Percentiles rank a stretch among this genome's conserved stretches.
phyloP scores from a whole-genome alignment of 2,797 vertebrate species.

The Amphiprion clarkii region DNA sequence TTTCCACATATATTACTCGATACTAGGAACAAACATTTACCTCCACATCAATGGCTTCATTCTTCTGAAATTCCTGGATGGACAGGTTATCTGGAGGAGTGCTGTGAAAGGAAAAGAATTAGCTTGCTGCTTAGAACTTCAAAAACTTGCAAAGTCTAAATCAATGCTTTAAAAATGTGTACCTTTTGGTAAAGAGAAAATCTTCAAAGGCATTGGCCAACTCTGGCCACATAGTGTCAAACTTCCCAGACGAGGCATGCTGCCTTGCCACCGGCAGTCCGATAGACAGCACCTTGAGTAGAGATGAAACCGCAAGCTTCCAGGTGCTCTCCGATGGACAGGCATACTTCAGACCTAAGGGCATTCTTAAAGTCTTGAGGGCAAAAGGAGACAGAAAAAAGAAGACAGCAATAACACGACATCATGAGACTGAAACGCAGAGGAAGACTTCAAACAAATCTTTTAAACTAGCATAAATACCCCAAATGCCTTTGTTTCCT shows the following conservation, averaged over 20 bases:
- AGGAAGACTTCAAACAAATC: conserved; percentile 19
- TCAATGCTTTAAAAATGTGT: not conserved
- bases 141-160: not conserved
- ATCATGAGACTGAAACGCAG: conserved; percentile 7
- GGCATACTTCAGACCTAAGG: conserved; percentile 95
- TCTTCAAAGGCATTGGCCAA: conserved; percentile 96
- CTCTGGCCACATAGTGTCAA: conserved; percentile 98
- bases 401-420: not conserved
- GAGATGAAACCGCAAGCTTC: conserved; percentile 96
- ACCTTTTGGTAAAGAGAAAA: conserved; percentile 99
- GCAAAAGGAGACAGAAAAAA: not conserved
- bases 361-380: conserved; percentile 91
- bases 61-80: conserved; percentile 99
- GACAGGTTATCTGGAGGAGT: conserved; percentile 97
- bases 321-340: conserved; percentile 99
- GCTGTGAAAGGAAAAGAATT: conserved; percentile 79
- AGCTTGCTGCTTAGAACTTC: not conserved
- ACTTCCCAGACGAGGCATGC: conserved; percentile 95
- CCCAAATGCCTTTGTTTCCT: not conserved
- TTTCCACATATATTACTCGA: not conserved
- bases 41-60: conserved; percentile 97
- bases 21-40: conserved; percentile 75
- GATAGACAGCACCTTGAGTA: conserved; percentile 96
- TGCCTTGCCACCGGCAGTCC: conserved; percentile 97
- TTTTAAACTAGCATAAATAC: not conserved